Base-by-base conservation (phyloP, 2,113 vertebrate species). In the Cephalopholis sonnerati region DNA sequence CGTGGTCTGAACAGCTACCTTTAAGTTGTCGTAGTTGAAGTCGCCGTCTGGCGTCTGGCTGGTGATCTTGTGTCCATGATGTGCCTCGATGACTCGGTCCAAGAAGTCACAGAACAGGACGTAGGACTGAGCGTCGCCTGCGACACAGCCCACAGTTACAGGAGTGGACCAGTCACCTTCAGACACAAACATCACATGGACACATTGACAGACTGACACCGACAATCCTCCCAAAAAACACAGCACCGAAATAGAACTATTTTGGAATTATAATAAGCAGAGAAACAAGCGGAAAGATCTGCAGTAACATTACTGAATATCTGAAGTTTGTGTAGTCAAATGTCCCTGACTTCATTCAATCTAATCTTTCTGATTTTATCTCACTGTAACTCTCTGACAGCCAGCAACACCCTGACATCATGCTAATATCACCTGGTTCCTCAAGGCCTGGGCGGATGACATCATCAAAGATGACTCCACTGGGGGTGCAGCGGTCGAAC, bases 61-160 rank as follows among this genome's bases (percentile, higher is more conserved):
- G 68, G 46, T 71, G 66, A 92, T 63, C 68, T 90, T 91, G 87
- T 95, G 94, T 55, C 79, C 65, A 16, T 96, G 95, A 78, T 91
- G 90, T 12, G 89, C 88, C 61, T 95, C 92, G 18, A 96, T 95
- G 76, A 96, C 46, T 15, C 92, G 93, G 74, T 96, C 95, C 5
- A 96, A 95, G 72, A 96, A 95, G 71, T 95, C 92, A 27, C 94
- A 95, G 90, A 96, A 96, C 57, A 96, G 86, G 58, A 94, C 74
- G 85, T 96, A 96, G 61, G 90, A 95, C 80, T 96, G 88, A 2
- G 88, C 93, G 58, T 96, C 95, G 0, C 95, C 95, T 0, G 95
- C 95, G 16, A 91, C 71, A 77, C 95, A 95, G 1, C 95, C 95
- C 0, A 93, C 91, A 7, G 86, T 54, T 17, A 70, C 71, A 1